Evolutionary conservation across 2,113 vertebrate genomes (phyloP), one percentile per base, ranked within the genome.

Genomic region (Varanus salvator): DNA sequence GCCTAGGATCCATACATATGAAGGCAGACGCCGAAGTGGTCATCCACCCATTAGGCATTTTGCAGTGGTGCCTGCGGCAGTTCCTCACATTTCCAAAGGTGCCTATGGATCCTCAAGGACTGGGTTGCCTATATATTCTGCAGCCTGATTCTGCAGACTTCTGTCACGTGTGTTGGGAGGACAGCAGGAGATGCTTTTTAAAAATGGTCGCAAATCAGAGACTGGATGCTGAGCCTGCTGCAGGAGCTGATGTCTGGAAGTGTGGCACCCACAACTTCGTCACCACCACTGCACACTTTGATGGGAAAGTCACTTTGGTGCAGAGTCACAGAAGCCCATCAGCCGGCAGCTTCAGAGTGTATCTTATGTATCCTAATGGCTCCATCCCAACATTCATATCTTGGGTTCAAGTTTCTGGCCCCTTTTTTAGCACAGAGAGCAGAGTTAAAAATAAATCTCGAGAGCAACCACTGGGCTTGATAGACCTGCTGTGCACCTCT

Each of bases 241-340:
- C 64, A 91, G 92, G 87, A 92, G 87, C 50, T 21, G 50, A 69
- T 15, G 29, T 2, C 68, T 91, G 91, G 90, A 92, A 92, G 54
- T 81, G 23, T 84, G 93, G 85, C 74, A 19, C 76, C 86, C 9
- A 74, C 52, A 44, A 74, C 1, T 1, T 2, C 81, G 52, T 78
- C 77, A 15, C 17, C 19, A 9, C 11, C 44, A 21, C 44, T 90
- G 48, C 85, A 60, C 11, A 1, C 66, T 57, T 64, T 93, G 91
- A 87, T 88, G 91, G 93, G 93, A 95, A 94, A 93, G 83, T 90
- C 87, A 81, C 75, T 93, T 90, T 93, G 78, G 89, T n/a, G 3
- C 57, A 89, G 88, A 84, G 82, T 94, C 95, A 91, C 0, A 9
- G 31, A 86, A 77, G 91, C 57, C 44, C 48, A 86, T 6, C 66